Conservation (phyloP, 2,797 vertebrate species). For the Spheniscus humboldti region DNA sequence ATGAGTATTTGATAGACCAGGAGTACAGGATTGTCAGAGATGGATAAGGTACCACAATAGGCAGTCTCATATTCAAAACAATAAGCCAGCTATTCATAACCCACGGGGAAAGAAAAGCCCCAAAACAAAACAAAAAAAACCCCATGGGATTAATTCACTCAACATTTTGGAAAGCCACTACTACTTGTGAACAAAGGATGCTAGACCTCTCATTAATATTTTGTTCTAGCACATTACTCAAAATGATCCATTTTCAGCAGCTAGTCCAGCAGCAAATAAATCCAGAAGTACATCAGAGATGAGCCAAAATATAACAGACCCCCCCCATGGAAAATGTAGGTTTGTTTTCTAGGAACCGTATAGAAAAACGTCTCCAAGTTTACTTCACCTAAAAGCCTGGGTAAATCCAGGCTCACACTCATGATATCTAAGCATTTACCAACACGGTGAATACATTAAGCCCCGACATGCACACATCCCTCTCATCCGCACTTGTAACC, state of each 20-base stretch:
- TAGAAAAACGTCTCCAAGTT: neutral
- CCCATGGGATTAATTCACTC: neutral
- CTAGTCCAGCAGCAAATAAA: neutral
- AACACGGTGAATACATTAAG: neutral
- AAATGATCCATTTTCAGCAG: neutral
- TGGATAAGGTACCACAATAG: constrained; percentile 12
- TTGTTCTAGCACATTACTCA: neutral
- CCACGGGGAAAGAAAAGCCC: neutral
- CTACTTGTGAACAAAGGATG: constrained; percentile 1
- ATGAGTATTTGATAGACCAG: neutral
- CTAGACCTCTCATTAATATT: neutral
- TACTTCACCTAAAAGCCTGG: neutral
- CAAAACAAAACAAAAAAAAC: neutral
- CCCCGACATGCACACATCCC: neutral
- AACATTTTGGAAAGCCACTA: neutral
- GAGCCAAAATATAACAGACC: neutral
- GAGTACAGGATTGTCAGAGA: neutral
- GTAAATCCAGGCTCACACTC: neutral
- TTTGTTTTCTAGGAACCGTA: neutral
- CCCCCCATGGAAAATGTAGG: accelerated
- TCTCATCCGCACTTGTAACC: neutral
- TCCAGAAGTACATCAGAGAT: neutral
- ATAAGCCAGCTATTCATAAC: constrained; percentile 7
- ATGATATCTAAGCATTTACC: neutral
- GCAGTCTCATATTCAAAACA: neutral